A percentile compares a stretch with the other conserved stretches of the same genome.
Evolutionary conservation across 2,888 invertebrate genomes (phyloP).

Genomic region (Pinctada fucata): DNA sequence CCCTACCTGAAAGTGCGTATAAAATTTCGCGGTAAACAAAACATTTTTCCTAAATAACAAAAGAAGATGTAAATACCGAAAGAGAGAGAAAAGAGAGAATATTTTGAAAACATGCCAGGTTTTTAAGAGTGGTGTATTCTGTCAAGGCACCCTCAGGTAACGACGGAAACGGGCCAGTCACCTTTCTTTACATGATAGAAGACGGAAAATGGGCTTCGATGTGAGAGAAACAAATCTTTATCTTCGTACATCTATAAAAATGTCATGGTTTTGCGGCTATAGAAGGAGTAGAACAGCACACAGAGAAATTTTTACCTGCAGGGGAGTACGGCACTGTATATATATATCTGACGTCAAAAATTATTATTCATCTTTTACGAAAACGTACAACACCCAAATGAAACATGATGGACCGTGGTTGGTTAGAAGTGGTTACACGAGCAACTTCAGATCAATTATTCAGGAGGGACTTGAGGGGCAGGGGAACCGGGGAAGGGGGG

Average conservation of each 20-base stretch:
- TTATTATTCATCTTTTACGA: neutral
- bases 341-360: neutral
- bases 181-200: neutral
- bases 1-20: no score
- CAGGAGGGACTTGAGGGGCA: no score
- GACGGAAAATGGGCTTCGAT: neutral
- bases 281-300: neutral
- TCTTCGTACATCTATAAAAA: slow-evolving; percentile 9
- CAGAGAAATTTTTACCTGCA: neutral
- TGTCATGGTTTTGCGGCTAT: slow-evolving; percentile 8
- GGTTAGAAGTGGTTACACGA: no score
- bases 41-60: no score
- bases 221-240: slow-evolving; percentile 2
- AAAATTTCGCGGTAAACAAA: no score
- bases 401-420: neutral
- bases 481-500: no score
- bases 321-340: neutral
- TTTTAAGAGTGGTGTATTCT: no score
- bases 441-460: no score
- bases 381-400: neutral
- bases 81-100: neutral
- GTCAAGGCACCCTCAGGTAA: neutral
- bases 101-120: neutral
- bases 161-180: neutral
- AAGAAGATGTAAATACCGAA: no score